phyloP scores from a whole-genome alignment of 35 echinoderm and acorn worm species.

The Apostichopus parvimensis region DNA sequence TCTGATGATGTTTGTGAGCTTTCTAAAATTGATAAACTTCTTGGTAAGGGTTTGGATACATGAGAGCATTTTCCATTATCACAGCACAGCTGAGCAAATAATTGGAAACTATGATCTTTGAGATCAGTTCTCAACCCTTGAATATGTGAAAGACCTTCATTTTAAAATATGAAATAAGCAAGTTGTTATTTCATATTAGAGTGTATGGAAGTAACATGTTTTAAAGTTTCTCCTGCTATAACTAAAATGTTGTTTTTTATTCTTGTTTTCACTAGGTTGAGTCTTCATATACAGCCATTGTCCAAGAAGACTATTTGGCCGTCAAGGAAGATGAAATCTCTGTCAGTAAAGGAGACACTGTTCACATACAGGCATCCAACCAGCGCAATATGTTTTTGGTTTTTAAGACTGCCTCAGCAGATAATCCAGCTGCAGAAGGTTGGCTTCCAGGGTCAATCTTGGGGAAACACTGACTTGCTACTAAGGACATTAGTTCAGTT shows the following conservation, averaged over 20 bases:
- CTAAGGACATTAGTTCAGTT: too few species aligned
- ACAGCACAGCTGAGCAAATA: too few species aligned
- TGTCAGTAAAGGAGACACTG: constrained; percentile 88
- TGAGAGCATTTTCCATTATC: too few species aligned
- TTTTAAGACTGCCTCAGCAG: constrained; percentile 71
- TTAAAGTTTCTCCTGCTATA: too few species aligned
- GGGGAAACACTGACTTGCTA: not conserved
- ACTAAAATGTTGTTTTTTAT: too few species aligned
- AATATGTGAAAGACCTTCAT: not conserved
- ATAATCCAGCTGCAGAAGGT: constrained; percentile 84
- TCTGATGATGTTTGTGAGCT: too few species aligned
- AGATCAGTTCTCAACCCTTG: too few species aligned
- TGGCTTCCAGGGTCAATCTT: constrained; percentile 90
- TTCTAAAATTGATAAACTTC: too few species aligned
- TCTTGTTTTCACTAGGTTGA: constrained; percentile 26
- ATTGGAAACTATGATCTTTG: too few species aligned
- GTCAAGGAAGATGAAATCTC: constrained; percentile 96
- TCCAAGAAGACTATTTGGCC: constrained; percentile 74
- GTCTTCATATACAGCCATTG: constrained; percentile 67
- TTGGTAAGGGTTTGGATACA: too few species aligned
- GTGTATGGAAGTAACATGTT: not conserved
- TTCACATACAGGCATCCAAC: constrained; percentile 96
- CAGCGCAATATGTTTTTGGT: constrained; percentile 99
- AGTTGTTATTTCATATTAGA: not conserved
- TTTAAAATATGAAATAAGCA: not conserved